Evolutionary conservation across 2,113 vertebrate species (phyloP).

Genomic region (Cynopterus brachyotis): DNA sequence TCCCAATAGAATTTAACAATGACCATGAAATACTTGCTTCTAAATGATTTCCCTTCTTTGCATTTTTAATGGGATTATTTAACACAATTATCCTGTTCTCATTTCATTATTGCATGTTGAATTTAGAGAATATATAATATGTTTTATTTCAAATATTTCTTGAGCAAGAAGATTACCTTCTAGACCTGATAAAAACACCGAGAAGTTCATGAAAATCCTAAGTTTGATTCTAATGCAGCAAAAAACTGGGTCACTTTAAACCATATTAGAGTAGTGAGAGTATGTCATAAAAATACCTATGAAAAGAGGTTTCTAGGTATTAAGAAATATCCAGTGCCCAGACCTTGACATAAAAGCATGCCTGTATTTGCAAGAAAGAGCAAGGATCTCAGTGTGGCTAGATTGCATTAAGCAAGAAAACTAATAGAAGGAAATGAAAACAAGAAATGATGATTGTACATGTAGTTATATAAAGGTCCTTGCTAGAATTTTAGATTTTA

Average conservation of each 20-base stretch:
- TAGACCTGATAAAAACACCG: neutral
- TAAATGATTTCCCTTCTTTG: neutral
- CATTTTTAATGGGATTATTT: neutral
- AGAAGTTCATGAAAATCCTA: neutral
- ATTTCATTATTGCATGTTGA: neutral
- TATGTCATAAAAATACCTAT: neutral
- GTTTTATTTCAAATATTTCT: neutral
- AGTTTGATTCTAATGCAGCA: neutral
- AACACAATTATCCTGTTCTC: neutral
- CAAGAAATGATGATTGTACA: neutral
- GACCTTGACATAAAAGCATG: neutral
- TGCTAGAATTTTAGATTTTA: neutral
- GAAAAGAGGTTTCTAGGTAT: neutral
- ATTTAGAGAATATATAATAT: neutral
- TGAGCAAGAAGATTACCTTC: no score
- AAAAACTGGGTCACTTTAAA: neutral
- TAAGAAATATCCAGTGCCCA: neutral
- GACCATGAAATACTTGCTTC: neutral
- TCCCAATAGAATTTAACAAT: neutral
- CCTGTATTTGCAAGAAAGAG: neutral
- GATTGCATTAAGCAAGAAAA: neutral
- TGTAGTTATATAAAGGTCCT: neutral
- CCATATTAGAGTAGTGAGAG: neutral
- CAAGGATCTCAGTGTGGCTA: neutral
- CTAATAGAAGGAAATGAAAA: neutral